Evolutionary conservation across 2,888 invertebrate genomes (phyloP).

Genomic region (Tipula helvola): DNA sequence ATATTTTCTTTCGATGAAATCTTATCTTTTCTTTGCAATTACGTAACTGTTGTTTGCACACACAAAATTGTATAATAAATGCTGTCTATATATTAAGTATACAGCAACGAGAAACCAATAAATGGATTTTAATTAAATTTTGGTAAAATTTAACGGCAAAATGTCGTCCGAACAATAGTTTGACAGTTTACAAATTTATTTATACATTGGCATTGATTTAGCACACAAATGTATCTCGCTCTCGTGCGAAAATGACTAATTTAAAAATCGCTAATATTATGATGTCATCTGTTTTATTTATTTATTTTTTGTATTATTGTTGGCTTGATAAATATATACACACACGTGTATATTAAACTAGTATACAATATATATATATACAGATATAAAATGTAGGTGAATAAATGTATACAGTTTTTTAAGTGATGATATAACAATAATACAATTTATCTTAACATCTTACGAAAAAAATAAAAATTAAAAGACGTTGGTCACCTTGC

Average conservation of each 20-base stretch:
- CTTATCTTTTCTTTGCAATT: neutral
- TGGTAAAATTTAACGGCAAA: neutral
- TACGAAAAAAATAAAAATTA: neutral
- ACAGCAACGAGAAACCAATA: neutral
- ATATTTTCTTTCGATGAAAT: neutral
- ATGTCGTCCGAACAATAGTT: neutral
- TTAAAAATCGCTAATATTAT: neutral
- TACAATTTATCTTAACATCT: neutral
- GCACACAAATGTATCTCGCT: neutral
- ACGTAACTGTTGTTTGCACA: neutral
- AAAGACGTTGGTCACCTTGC: neutral
- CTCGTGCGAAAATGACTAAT: neutral
- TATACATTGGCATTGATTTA: neutral
- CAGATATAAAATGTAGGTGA: neutral
- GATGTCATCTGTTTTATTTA: neutral
- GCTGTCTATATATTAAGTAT: neutral
- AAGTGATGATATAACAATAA: neutral
- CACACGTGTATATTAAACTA: neutral
- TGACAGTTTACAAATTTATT: neutral
- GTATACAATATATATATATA: neutral
- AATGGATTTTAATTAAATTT: neutral
- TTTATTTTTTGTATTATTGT: neutral
- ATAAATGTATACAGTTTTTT: neutral
- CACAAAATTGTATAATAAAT: neutral
- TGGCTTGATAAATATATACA: neutral